Base-by-base conservation (phyloP, 2,888 invertebrate genomes). In the Netelia virgata region DNA sequence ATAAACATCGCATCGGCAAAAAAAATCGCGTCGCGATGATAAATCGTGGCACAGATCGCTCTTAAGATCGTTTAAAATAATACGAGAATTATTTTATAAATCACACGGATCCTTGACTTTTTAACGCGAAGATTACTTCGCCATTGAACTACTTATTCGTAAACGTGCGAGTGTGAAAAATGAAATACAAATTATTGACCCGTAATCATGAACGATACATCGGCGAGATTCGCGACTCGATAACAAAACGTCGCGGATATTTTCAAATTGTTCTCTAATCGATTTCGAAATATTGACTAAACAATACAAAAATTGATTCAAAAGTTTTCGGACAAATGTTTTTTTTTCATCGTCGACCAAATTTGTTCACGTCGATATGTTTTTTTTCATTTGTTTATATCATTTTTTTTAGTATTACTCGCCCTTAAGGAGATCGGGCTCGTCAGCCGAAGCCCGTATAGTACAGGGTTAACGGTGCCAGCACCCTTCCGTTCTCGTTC, bases 401-500 rank as follows among this genome's bases (percentile, higher is more conserved):
- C 20, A 53, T 64, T 75, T 64, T 47, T 14, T 47, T 47, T 47
- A 14, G 2, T 47, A 11, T 47, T 47, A 47, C 47, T 18, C 16
- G 9, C 9, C 57, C 18, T 16, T 20, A 41, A 74, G 55, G 64
- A 53, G 75, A 9, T 55, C n/a, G n/a, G n/a, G 55, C 41, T 47
- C 61, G 50, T 20, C 20, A 28, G 55, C 3, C n/a, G 53, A 55
- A 41, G 43, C 53, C 10, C 47, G 43, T 76, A 66, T 55, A 50
- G 70, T 3, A 53, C 69, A 84, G 85, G 83, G 53, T 85, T 86
- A 87, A 80, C 88, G 84, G 55, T 78, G 85, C 77, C 84, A 83
- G 69, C 87, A 84, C 87, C 87, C 86, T 86, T 86, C 86, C 86
- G 85, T 87, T 83, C 84, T 83, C 69, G 82, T 82, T 82, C 73